A percentile compares a stretch with the other conserved stretches of the same genome.
Evolutionary conservation across 2,888 invertebrate genomes (phyloP).

Genomic region (Sinotaia quadrata): DNA sequence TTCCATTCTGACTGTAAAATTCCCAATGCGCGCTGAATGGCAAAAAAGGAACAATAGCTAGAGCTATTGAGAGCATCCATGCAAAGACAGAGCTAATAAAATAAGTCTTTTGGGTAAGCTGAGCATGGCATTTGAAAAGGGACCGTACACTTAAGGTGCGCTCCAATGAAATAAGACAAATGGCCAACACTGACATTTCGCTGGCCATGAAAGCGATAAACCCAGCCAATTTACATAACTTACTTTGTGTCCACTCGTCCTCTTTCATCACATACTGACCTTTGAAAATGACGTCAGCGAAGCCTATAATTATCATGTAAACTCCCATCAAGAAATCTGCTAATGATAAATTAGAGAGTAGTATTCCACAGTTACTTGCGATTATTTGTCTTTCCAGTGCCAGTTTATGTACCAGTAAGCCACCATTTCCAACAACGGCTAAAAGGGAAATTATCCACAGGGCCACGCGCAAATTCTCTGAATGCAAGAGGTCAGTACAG

Average conservation of each 20-base stretch:
- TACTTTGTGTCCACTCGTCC: slow-evolving; percentile 45
- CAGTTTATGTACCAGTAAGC: slow-evolving; percentile 21
- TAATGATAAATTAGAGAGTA: slow-evolving; percentile 29
- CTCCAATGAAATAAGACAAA: slow-evolving; percentile 78
- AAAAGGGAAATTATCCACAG: slow-evolving; percentile 23
- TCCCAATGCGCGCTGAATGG: too few species aligned
- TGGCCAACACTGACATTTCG: slow-evolving; percentile 77
- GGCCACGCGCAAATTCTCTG: slow-evolving; percentile 13
- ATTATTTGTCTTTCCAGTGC: neutral
- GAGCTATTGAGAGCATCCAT: too few species aligned
- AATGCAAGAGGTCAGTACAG: slow-evolving; percentile 16
- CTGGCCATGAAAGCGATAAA: slow-evolving; percentile 72
- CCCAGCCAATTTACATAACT: slow-evolving; percentile 48
- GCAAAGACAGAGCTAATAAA: too few species aligned
- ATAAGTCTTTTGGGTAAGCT: too few species aligned
- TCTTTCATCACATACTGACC: slow-evolving; percentile 49
- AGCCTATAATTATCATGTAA: slow-evolving; percentile 46
- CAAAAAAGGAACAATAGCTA: too few species aligned
- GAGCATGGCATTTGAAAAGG: too few species aligned
- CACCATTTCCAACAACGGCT: slow-evolving; percentile 13
- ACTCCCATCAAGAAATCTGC: slow-evolving; percentile 47
- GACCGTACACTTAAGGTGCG: too few species aligned
- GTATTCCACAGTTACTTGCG: slow-evolving; percentile 8
- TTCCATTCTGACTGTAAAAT: too few species aligned
- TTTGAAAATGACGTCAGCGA: slow-evolving; percentile 47